A percentile compares a stretch with the other conserved stretches of the same genome.
Conservation (phyloP, 1,140 invertebrate genomes). For the Diorhabda sublineata region DNA sequence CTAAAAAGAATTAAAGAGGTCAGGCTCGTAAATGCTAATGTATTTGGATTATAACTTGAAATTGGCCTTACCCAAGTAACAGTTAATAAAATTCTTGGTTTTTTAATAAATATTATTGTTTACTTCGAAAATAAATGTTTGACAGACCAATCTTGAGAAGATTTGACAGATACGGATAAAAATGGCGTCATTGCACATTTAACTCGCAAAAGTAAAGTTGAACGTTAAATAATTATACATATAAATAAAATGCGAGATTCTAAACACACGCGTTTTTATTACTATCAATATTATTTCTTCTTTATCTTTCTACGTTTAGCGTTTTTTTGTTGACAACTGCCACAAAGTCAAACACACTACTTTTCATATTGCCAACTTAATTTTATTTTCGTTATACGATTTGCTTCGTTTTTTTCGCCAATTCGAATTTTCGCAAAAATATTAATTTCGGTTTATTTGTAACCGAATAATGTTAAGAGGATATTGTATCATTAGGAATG, state of each 20-base stretch:
- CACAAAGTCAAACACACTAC: constrained; percentile 29
- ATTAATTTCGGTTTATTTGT: too few species aligned
- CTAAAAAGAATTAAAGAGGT: constrained; percentile 25
- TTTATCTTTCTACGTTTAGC: not conserved
- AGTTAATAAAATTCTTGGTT: constrained; percentile 4
- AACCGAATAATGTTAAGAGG: too few species aligned
- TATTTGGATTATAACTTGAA: not conserved
- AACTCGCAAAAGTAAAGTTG: not conserved
- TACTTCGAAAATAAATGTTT: constrained; percentile 33
- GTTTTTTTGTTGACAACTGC: constrained; percentile 19
- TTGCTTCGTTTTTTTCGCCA: too few species aligned
- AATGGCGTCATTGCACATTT: constrained; percentile 28
- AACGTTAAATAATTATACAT: not conserved
- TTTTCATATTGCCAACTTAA: constrained; percentile 20
- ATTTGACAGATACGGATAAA: constrained; percentile 29
- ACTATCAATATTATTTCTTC: not conserved
- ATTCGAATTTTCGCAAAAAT: too few species aligned
- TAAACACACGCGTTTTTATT: not conserved
- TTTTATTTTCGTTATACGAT: not conserved
- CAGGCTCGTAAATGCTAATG: not conserved
- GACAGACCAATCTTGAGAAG: constrained; percentile 29
- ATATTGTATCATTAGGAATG: too few species aligned
- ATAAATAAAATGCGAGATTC: not conserved
- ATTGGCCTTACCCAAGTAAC: not conserved
- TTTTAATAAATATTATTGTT: constrained; percentile 33